phyloP scores from a whole-genome alignment of 2,797 vertebrate species.

The Hydrophis major region DNA sequence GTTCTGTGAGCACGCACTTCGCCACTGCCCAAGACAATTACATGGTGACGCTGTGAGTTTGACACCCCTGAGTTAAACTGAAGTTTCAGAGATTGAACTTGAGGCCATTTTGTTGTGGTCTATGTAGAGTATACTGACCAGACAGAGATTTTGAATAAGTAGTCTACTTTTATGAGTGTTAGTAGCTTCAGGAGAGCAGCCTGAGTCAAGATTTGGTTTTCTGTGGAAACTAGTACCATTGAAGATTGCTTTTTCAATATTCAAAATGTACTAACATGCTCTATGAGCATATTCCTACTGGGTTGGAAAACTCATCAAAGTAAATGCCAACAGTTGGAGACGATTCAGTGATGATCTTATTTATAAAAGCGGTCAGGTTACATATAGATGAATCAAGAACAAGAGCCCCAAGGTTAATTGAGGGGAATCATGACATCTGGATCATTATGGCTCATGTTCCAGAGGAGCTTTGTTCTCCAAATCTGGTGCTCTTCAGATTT shows the following conservation, averaged over 20 bases:
- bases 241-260: neutral
- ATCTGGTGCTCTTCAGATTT: neutral
- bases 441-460: neutral
- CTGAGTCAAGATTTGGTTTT: neutral
- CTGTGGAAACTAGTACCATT: neutral
- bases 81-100: neutral
- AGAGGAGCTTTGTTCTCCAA: neutral
- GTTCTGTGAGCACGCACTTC: too few relatives aligned
- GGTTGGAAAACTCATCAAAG: neutral
- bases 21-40: too few relatives aligned
- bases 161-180: neutral
- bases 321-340: neutral
- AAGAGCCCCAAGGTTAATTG: neutral
- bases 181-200: neutral
- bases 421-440: neutral
- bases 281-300: neutral
- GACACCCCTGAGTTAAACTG: too few relatives aligned
- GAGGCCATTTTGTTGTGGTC: neutral
- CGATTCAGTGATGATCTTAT: neutral
- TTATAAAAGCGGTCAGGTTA: neutral
- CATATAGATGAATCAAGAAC: neutral
- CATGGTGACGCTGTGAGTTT: too few relatives aligned
- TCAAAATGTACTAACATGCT: neutral
- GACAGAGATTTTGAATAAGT: neutral
- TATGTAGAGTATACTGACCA: neutral